Conservation (phyloP, 2,888 invertebrate species). For the Apoda limacodes region DNA sequence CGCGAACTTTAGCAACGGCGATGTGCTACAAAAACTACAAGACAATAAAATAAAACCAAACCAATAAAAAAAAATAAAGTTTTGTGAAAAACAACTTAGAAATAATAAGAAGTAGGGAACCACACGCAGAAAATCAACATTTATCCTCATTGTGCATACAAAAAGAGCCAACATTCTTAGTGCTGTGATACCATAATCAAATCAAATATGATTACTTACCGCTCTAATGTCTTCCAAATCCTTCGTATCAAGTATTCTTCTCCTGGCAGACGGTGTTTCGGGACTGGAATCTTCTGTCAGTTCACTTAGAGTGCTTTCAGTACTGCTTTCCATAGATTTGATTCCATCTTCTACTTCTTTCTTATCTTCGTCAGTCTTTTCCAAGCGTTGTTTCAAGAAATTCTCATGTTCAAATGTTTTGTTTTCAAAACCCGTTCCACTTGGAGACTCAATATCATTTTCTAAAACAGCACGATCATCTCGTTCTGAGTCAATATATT, state of each 20-base stretch:
- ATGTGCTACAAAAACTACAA: too few relatives aligned
- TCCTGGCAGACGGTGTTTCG: constrained; percentile 46
- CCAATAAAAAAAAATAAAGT: too few relatives aligned
- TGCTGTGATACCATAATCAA: too few relatives aligned
- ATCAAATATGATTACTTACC: constrained; percentile 39
- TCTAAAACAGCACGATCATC: constrained; percentile 43
- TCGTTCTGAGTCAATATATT: constrained; percentile 52
- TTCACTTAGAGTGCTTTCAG: constrained; percentile 56
- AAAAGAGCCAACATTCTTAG: too few relatives aligned
- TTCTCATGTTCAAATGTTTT: constrained; percentile 63
- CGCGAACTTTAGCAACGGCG: too few relatives aligned
- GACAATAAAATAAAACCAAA: too few relatives aligned
- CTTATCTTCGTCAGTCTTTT: constrained; percentile 42
- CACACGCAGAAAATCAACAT: too few relatives aligned
- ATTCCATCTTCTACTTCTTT: constrained; percentile 33
- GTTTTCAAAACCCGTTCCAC: constrained; percentile 60
- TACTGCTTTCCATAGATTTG: constrained; percentile 59
- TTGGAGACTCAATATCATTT: constrained; percentile 57
- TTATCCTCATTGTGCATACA: too few relatives aligned
- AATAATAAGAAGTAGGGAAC: too few relatives aligned
- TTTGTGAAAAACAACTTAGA: too few relatives aligned
- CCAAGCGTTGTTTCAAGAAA: constrained; percentile 53
- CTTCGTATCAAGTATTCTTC: constrained; percentile 41
- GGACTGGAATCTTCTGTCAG: constrained; percentile 51
- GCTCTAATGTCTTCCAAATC: constrained; percentile 49